These are phyloP conservation scores for Drosophila lacertosa DNA, from an alignment of 1,140 invertebrate genomes.

Conservation along the genomic window DNA sequence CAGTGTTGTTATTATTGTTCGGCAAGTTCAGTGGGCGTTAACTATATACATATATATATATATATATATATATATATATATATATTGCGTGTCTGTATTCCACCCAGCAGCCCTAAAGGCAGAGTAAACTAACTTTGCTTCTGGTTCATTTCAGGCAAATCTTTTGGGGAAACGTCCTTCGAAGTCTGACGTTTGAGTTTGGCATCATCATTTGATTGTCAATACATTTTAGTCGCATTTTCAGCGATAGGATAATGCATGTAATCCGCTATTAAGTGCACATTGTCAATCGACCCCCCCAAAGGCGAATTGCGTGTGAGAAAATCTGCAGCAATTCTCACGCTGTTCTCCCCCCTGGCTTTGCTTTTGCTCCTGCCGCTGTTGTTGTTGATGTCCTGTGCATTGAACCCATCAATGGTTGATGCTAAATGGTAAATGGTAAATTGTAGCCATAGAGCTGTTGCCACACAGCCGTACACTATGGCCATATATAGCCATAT, in stretches of 20 bases:
- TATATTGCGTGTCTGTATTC: background rate
- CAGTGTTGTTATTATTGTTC: constrained; percentile 27
- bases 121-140: constrained; percentile 42
- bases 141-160: constrained; percentile 40
- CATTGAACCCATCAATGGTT: constrained; percentile 71
- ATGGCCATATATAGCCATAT: constrained; percentile 19
- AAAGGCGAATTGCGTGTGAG: constrained; percentile 62
- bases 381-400: constrained; percentile 51
- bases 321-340: constrained; percentile 83
- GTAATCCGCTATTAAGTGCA: constrained; percentile 84
- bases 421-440: constrained; percentile 55
- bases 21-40: constrained; percentile 23
- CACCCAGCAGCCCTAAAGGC: background rate
- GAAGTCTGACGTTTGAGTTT: constrained; percentile 50
- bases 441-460: constrained; percentile 51
- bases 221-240: constrained; percentile 82
- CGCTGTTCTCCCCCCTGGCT: constrained; percentile 54
- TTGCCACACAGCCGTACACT: constrained; percentile 25
- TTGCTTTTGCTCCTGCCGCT: constrained; percentile 15
- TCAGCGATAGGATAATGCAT: constrained; percentile 78
- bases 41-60: too few species aligned
- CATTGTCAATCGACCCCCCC: constrained; percentile 70
- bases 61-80: too few species aligned
- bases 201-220: constrained; percentile 75
- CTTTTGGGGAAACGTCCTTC: constrained; percentile 6